Base-by-base conservation (phyloP, 2,797 vertebrate species). In the Diplodus sargus region DNA sequence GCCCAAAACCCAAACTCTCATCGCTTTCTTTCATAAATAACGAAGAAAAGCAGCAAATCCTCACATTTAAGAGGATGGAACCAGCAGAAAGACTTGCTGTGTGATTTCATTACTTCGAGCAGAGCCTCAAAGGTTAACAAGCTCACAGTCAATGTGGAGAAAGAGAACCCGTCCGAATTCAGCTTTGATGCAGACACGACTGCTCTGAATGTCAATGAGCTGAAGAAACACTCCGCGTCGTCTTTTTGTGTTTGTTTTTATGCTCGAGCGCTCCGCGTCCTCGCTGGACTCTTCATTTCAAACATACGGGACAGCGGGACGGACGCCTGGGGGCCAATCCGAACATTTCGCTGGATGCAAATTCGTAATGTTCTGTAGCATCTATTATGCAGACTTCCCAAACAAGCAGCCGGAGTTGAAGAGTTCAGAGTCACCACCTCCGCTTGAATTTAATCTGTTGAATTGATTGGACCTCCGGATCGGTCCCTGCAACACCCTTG, bases 381-480 rank as follows among this genome's bases (percentile, higher is more conserved):
- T 43, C 57, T 69, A 67, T 68, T 75, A 70, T 47, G 16, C 79
- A 69, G 34, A 72, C 53, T 15, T 30, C 16, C 62, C 73, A 79
- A 88, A 81, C 68, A 86, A 79, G 47, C 63, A 81, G 14, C 49
- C 57, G 39, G n/a, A 54, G 78, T 66, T 79, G 83, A 86, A 83
- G 89, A 83, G 90, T 89, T 90, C 77, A 77, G 76, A 82, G 81
- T 60, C 87, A 79, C 73, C 64, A 65, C 59, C 78, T 59, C 76
- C 2, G 12, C 78, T 88, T 86, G 39, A 67, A 84, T 85, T 92
- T 85, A 85, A 94, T 93, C 90, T 89, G 74, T 70, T 77, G 74
- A 79, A 94, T 90, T 91, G 93, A 95, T 91, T 89, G 76, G 81
- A 85, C 65, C 70, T 51, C 72, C 67, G 13, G 76, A 90, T 88